Evolutionary conservation across 2,797 vertebrate genomes (phyloP), one percentile per base, ranked within the genome.

Genomic region (Chloroceryle inda): DNA sequence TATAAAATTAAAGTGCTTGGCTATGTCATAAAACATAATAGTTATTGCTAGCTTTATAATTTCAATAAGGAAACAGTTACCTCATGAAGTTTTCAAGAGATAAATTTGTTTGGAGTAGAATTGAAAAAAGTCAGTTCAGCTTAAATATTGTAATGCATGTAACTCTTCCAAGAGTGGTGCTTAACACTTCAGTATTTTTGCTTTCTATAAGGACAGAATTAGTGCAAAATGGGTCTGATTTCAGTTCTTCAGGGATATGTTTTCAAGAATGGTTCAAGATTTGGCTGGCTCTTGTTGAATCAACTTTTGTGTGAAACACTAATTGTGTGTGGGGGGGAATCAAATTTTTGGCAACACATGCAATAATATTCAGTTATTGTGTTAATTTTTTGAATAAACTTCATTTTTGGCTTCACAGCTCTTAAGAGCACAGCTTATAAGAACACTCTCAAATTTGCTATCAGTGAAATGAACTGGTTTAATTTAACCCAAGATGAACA

Each of bases 291-390:
- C 4, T 33, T 85, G 1, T 13, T 76, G 31, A 58, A 49, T 62
- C 27, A 88, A 4, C 5, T 4, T 71, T 53, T 13, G 27, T 52
- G 31, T 73, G 42, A 66, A 89, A 44, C 19, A 8, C 6, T 69
- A 42, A 8, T 9, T 10, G 20, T 5, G 5, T 5, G 14, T 1
- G 2, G 6, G 4, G 2, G 4, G 4, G 40, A 20, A 8, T 8
- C 58, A 75, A 50, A 42, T 3, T 6, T 73, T 33, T 62, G 27
- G 23, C 21, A 88, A 33, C 12, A 8, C 13, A 29, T 79, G 15
- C 5, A 16, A 13, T 26, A 24, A 49, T 49, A 14, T 14, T 49
- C 47, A 49, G 47, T 49, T 49, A 49, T 24, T 14, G 21, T 47
- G 22, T 45, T 45, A 44, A 44, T 20, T 22, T 47, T 47, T 47